Evolutionary conservation across 2,113 vertebrate species (phyloP).

Genomic region (Zosterops lateralis): DNA sequence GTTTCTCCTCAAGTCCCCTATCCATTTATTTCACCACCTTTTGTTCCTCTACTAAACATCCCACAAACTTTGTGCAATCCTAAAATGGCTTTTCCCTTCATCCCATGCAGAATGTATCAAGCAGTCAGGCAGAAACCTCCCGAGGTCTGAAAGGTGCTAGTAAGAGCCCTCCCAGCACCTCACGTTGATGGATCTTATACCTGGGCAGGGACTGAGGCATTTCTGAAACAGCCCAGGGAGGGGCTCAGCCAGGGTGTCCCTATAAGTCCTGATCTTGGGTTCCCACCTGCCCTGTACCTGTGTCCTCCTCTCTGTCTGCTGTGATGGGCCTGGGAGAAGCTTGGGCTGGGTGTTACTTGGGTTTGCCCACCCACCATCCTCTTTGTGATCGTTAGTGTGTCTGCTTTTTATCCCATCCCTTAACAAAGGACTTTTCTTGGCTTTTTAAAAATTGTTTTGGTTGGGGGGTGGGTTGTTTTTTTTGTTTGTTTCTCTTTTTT

Average conservation of each 20-base stretch:
- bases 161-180: neutral
- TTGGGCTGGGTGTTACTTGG: neutral
- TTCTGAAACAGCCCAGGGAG: neutral
- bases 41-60: neutral
- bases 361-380: neutral
- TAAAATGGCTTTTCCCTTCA: neutral
- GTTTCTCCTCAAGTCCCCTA: neutral
- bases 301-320: neutral
- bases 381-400: neutral
- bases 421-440: neutral
- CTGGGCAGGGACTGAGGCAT: neutral
- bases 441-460: neutral
- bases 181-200: neutral
- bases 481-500: neutral
- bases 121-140: neutral
- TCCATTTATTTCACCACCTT: neutral
- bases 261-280: neutral
- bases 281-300: neutral
- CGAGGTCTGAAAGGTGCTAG: fast-evolving
- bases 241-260: neutral
- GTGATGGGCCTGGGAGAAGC: neutral
- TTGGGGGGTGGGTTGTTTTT: neutral
- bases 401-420: neutral
- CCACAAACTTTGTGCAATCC: neutral
- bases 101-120: neutral